These are phyloP conservation scores for Linepithema humile DNA, from an alignment of 1,140 invertebrate species.

Conservation along the genomic window DNA sequence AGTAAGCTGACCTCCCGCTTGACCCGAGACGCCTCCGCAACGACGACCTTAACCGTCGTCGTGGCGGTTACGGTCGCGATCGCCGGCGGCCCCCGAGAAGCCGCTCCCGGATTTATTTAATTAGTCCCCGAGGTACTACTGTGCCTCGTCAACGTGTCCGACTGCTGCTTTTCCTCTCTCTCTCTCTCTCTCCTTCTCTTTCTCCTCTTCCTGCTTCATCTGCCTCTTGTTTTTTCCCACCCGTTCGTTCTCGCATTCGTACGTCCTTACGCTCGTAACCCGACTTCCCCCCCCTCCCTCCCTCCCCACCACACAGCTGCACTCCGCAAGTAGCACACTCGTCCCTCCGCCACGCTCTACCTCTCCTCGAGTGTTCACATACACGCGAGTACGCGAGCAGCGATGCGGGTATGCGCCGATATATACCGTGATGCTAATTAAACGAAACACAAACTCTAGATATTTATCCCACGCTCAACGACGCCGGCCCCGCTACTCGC, in stretches of 20 bases:
- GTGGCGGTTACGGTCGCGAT: conserved; percentile 76
- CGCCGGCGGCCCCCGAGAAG: conserved; percentile 71
- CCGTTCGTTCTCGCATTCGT: conserved; percentile 43
- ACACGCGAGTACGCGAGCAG: conserved; percentile 31
- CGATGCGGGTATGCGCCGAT: conserved; percentile 54
- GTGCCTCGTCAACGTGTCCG: conserved; percentile 73
- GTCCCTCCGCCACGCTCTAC: neutral
- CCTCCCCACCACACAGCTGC: too few relatives aligned
- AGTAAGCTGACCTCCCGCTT: conserved; percentile 74
- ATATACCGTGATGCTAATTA: conserved; percentile 74
- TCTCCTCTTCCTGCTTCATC: neutral
- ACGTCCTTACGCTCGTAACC: conserved; percentile 44
- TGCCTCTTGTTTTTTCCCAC: neutral
- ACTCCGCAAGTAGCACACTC: conserved; percentile 5
- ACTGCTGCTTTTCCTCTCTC: conserved; percentile 50
- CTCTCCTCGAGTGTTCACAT: conserved; percentile 25
- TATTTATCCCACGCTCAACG: conserved; percentile 74
- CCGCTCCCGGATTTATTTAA: conserved; percentile 82
- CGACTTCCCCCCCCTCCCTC: neutral
- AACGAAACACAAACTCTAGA: conserved; percentile 73
- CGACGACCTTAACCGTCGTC: conserved; percentile 74
- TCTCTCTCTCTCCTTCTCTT: conserved; percentile 23
- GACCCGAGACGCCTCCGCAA: conserved; percentile 78
- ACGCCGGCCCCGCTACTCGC: conserved; percentile 55
- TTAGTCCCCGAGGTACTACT: conserved; percentile 76